Conservation (phyloP, 2,113 vertebrate species). For the Psittacula cyanocephala region DNA sequence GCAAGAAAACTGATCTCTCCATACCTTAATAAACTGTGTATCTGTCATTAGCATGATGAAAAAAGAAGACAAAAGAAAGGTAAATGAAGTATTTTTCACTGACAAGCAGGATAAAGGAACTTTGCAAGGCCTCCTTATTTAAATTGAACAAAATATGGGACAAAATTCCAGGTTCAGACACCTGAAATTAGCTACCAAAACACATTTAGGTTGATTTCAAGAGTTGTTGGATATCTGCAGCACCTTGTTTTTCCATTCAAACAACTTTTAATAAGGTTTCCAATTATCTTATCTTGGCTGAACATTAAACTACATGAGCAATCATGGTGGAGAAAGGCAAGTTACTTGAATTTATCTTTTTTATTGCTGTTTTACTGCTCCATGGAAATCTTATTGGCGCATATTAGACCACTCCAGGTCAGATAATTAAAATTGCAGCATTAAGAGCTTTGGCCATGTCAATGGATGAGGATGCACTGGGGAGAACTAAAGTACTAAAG, state of each 20-base stretch:
- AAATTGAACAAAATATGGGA: not conserved
- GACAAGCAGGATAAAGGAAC: not conserved
- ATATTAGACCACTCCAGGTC: not conserved
- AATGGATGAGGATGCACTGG: not conserved
- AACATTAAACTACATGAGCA: not conserved
- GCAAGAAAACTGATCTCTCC: not conserved
- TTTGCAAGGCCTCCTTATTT: not conserved
- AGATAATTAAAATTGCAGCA: not conserved
- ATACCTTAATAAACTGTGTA: not conserved
- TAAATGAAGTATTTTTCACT: not conserved
- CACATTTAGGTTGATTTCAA: not conserved
- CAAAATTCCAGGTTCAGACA: not conserved
- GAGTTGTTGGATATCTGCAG: not conserved
- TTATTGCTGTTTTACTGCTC: not conserved
- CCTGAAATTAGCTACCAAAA: not conserved
- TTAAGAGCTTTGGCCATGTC: not conserved
- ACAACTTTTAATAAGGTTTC: not conserved
- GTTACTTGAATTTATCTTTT: not conserved
- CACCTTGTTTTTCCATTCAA: not conserved
- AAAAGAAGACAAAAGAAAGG: not conserved
- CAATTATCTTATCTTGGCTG: not conserved
- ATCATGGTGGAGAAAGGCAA: not conserved
- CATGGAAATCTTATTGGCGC: not conserved
- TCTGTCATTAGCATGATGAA: not conserved
- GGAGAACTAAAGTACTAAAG: not conserved